These are phyloP conservation scores for Boulengeromyrus knoepffleri DNA, from an alignment of 2,113 vertebrate genomes.

Conservation along the genomic window DNA sequence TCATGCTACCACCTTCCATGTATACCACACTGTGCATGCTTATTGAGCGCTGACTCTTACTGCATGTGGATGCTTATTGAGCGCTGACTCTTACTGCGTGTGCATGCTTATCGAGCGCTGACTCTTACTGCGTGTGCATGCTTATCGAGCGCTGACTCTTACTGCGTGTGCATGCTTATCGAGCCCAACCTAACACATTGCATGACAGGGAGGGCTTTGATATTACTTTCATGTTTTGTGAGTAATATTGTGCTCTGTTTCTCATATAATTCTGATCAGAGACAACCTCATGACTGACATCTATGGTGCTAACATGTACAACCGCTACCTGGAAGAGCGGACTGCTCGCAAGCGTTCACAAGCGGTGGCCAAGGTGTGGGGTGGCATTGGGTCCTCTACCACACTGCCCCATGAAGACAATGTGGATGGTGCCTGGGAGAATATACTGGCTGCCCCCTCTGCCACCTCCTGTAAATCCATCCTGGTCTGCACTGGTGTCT, in stretches of 20 bases:
- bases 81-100: too few species aligned
- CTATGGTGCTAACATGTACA: slow-evolving; percentile 84
- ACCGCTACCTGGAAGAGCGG: slow-evolving; percentile 67
- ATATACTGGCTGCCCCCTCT: slow-evolving; percentile 48
- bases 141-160: too few species aligned
- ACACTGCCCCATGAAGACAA: slow-evolving; percentile 49
- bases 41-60: too few species aligned
- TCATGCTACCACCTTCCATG: neutral
- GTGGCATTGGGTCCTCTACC: slow-evolving; percentile 36
- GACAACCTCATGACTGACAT: slow-evolving; percentile 84
- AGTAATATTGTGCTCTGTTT: neutral
- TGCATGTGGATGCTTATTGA: neutral
- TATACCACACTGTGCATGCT: neutral
- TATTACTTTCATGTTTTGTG: neutral
- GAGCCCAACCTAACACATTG: neutral
- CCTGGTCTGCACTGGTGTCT: slow-evolving; percentile 81
- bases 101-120: too few species aligned
- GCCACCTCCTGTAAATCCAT: slow-evolving; percentile 71
- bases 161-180: neutral
- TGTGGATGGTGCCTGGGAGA: slow-evolving; percentile 54
- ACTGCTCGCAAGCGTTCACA: slow-evolving; percentile 31
- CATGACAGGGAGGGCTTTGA: neutral
- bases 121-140: too few species aligned
- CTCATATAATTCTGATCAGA: slow-evolving; percentile 41
- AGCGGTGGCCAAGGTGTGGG: slow-evolving; percentile 42